Evolutionary conservation across 2,797 vertebrate species (phyloP).

Genomic region (Lerista edwardsae): DNA sequence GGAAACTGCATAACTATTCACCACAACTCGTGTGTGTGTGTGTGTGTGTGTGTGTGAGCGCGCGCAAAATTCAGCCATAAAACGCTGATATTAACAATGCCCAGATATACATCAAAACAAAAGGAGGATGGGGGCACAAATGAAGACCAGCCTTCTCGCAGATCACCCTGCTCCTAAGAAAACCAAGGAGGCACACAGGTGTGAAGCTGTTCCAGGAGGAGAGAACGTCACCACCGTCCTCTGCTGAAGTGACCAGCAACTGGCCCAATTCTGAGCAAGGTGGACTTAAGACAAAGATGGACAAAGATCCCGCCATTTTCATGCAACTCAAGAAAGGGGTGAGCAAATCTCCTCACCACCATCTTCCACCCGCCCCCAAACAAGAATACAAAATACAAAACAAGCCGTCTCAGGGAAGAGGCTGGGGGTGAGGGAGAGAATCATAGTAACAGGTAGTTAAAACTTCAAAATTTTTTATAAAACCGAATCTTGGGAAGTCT

Average conservation of each 20-base stretch:
- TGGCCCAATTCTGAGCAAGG: background rate
- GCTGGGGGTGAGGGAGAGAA: background rate
- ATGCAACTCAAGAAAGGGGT: constrained; percentile 43
- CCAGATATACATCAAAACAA: no score
- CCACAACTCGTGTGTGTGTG: no score
- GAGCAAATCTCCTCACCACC: constrained; percentile 57
- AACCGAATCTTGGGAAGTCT: constrained; percentile 53
- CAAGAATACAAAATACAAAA: background rate
- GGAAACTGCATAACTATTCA: no score
- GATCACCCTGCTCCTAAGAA: background rate
- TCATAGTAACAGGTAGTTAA: constrained; percentile 58
- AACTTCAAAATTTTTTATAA: constrained; percentile 54
- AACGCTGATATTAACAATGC: no score
- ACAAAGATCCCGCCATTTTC: constrained; percentile 52
- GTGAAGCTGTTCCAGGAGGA: background rate
- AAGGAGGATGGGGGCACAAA: background rate
- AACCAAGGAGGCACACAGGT: background rate
- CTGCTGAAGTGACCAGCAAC: background rate
- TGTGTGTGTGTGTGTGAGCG: no score
- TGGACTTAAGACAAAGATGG: background rate
- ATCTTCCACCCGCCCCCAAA: background rate
- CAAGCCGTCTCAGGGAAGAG: background rate
- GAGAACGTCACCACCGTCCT: no score
- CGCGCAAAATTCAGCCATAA: no score
- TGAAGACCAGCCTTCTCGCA: background rate